Base-by-base conservation (phyloP, 2,888 invertebrate species). In the Apeira syringaria region DNA sequence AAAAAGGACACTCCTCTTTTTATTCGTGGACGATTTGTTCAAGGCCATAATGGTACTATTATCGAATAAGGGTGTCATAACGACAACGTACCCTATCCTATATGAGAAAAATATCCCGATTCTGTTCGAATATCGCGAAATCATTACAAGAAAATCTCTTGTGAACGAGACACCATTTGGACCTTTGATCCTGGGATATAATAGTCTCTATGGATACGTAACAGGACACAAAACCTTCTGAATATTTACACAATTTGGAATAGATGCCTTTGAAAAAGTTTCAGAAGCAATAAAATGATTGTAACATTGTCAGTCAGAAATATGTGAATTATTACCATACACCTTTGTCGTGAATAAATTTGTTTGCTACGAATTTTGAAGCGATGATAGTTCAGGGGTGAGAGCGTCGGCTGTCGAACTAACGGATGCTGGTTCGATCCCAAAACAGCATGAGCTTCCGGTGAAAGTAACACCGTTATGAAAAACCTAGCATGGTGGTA, bases 131-230 rank as follows among this genome's bases (percentile, higher is more conserved):
- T 38, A 34, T 38, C 26, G 29, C 44, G 29, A 38, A 44, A 68
- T 73, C 68, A 73, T 74, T 72, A 74, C 61, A 56, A 44, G 52
- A 61, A 59, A 65, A 73, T 72, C 70, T 38, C 75, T 76, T 74
- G 70, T 71, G 70, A 74, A 77, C 71, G 72, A 68, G 71, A 76
- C 68, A 74, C 68, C 64, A 65, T 59, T 53, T 50, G 36, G 24
- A 51, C 63, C 69, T 77, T 79, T 77, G 76, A 79, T 79, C 69
- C 70, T 45, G 30, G 44, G 38, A 38, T 47, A 34, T 39, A 31
- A 50, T 47, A 44, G 68, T 65, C 65, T 68, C 68, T 68, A 64
- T 65, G 64, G 64, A 64, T 63, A 65, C 50, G 63, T 63, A 61
- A 61, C 54, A 53, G 49, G 45, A 56, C 58, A 55, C 53, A 50